Evolutionary conservation across 92 coral and sea anemone species (phyloP).

Genomic region (Anthopleura xanthogrammica): DNA sequence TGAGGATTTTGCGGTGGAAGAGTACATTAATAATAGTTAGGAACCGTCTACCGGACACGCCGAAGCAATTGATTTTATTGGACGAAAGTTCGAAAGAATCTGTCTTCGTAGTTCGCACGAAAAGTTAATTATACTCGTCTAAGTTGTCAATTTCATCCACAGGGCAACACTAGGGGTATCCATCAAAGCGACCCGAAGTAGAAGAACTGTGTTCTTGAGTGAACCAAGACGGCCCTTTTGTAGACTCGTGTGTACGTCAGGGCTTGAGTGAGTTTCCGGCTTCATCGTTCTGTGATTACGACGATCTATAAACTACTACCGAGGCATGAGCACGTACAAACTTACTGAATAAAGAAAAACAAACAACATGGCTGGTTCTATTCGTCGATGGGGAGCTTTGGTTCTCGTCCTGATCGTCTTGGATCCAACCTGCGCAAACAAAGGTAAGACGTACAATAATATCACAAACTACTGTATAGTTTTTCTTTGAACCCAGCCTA

Average conservation of each 20-base stretch:
- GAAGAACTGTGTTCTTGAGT: neutral
- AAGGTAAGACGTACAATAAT: constrained; percentile 1
- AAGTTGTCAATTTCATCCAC: constrained; percentile 12
- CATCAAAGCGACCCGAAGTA: neutral
- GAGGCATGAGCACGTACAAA: neutral
- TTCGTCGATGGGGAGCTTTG: constrained; percentile 13
- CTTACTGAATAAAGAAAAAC: neutral
- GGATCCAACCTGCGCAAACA: neutral
- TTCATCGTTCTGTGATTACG: constrained; percentile 23
- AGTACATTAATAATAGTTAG: constrained; percentile 14
- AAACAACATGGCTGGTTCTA: constrained; percentile 4
- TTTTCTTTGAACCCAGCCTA: neutral
- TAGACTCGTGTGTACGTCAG: constrained; percentile 7
- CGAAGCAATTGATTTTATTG: neutral
- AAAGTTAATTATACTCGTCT: neutral
- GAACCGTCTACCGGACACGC: constrained; percentile 13
- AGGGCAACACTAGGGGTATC: neutral
- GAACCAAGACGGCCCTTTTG: neutral
- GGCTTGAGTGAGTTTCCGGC: constrained; percentile 23
- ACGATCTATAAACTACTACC: constrained; percentile 7
- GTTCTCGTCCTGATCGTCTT: constrained; percentile 9
- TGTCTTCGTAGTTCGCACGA: neutral
- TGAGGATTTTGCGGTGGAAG: neutral
- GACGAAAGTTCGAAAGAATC: neutral
- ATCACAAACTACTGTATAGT: neutral